These are phyloP conservation scores for Paradisaea rubra DNA, from an alignment of 2,113 vertebrate species.

Conservation along the genomic window DNA sequence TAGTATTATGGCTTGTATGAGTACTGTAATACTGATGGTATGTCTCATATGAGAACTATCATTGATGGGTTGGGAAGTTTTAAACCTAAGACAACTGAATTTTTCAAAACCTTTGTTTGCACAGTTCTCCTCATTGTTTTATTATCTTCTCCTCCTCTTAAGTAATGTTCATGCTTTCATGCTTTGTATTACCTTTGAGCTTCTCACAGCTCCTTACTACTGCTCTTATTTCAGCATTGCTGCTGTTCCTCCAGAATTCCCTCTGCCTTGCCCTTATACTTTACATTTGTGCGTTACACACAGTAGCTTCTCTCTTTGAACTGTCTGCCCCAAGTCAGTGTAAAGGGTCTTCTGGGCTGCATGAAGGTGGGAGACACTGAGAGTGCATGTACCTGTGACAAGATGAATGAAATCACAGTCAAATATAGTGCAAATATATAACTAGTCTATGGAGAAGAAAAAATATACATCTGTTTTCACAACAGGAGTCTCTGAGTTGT, in stretches of 20 bases:
- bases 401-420: background rate
- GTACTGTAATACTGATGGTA: background rate
- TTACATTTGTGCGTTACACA: background rate
- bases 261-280: background rate
- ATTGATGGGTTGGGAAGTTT: background rate
- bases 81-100: background rate
- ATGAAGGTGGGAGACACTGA: too few species aligned
- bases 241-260: background rate
- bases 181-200: background rate
- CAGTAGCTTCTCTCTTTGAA: background rate
- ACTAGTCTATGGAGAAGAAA: background rate
- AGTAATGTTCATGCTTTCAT: background rate
- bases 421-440: background rate
- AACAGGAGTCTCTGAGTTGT: background rate
- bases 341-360: background rate
- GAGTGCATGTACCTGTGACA: background rate
- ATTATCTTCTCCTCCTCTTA: background rate
- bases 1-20: background rate
- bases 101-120: background rate
- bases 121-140: background rate
- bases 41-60: background rate
- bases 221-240: background rate
- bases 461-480: background rate
- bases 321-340: background rate
- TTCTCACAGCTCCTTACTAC: background rate